phyloP scores from a whole-genome alignment of 1,140 invertebrate genomes.

The Eupristina koningsbergeri region DNA sequence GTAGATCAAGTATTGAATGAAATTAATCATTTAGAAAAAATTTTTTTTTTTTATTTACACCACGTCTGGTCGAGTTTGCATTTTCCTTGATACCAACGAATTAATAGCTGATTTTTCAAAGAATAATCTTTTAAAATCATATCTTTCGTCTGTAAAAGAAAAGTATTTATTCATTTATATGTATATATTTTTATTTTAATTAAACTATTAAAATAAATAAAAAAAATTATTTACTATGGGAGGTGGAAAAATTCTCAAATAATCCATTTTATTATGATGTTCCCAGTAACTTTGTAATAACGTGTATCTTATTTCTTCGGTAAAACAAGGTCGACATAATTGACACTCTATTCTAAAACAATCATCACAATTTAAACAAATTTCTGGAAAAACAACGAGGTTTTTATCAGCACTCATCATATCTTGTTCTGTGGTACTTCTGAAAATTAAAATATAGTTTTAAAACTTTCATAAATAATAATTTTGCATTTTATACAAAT shows the following conservation, averaged over 20 bases:
- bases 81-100: conserved; percentile 88
- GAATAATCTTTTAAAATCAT: conserved; percentile 73
- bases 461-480: conserved; percentile 9
- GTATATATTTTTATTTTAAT: conserved; percentile 32
- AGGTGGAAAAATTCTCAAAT: conserved; percentile 86
- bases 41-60: conserved; percentile 73
- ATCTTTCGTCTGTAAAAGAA: conserved; percentile 67
- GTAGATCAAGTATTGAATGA: conserved; percentile 13
- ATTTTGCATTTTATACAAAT: too few relatives aligned
- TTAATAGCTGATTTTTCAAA: conserved; percentile 79
- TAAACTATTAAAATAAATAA: conserved; percentile 3
- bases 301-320: conserved; percentile 74
- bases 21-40: neutral
- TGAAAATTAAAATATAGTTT: conserved; percentile 53
- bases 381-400: conserved; percentile 82
- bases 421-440: conserved; percentile 72
- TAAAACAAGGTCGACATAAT: conserved; percentile 86
- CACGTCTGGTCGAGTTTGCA: conserved; percentile 82
- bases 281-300: conserved; percentile 84
- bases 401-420: conserved; percentile 87
- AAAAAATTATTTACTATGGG: conserved; percentile 76
- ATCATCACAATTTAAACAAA: conserved; percentile 80
- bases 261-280: conserved; percentile 84
- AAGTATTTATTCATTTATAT: conserved; percentile 26
- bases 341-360: conserved; percentile 82